Conservation (phyloP, 2,888 invertebrate species). For the Lasiommata megera region DNA sequence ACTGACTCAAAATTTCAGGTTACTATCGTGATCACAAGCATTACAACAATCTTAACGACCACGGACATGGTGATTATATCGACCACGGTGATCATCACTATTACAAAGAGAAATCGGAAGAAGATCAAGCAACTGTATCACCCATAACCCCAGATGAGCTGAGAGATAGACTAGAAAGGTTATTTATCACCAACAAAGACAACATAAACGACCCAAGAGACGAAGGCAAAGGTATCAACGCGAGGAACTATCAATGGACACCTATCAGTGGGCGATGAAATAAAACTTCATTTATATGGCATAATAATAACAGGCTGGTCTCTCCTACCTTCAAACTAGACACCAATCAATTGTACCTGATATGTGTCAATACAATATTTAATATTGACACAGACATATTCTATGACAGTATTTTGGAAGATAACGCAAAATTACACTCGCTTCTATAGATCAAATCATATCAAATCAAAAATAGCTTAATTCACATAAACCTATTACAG, state of each 20-base stretch:
- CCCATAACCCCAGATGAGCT: conserved; percentile 79
- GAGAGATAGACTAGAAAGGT: conserved; percentile 69
- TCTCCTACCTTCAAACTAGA: too few species aligned
- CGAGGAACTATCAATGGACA: conserved; percentile 70
- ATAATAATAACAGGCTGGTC: too few species aligned
- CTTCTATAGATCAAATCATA: too few species aligned
- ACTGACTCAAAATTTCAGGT: conserved; percentile 44
- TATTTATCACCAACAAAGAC: conserved; percentile 72
- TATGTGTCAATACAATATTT: too few species aligned
- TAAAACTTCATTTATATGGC: too few species aligned
- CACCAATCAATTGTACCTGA: too few species aligned
- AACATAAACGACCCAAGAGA: conserved; percentile 43
- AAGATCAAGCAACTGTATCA: conserved; percentile 58
- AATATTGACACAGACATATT: too few species aligned
- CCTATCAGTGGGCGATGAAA: conserved; percentile 57
- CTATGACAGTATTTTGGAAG: too few species aligned
- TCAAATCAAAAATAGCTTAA: too few species aligned
- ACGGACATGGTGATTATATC: conserved; percentile 44
- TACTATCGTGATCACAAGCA: conserved; percentile 49
- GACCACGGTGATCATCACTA: conserved; percentile 43
- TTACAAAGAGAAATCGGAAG: conserved; percentile 58
- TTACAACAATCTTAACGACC: conserved; percentile 48
- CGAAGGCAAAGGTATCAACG: conserved; percentile 59
- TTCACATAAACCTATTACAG: too few species aligned
- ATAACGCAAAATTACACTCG: too few species aligned